Evolutionary conservation across 2,113 vertebrate species (phyloP).

Genomic region (Pelecanoides urinatrix): DNA sequence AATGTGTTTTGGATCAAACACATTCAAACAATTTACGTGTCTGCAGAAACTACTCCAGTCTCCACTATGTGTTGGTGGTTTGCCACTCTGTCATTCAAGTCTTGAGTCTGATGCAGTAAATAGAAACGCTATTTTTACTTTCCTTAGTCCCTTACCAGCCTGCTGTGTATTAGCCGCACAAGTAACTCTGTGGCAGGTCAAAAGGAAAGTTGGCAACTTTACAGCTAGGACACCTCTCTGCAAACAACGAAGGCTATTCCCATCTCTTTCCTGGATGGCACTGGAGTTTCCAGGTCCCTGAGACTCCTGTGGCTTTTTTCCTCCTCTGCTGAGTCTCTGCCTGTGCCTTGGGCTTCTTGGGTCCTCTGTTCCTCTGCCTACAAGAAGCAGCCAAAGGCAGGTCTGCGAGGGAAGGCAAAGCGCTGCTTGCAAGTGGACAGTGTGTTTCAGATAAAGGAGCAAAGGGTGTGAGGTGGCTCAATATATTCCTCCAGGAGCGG

Average conservation of each 20-base stretch:
- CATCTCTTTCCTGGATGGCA: not conserved
- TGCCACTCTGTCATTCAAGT: not conserved
- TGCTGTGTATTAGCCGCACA: not conserved
- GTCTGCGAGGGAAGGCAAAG: not conserved
- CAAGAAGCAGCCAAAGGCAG: not conserved
- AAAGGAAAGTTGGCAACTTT: conserved; percentile 5
- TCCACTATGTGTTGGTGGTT: not conserved
- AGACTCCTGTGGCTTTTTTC: not conserved
- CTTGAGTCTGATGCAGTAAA: not conserved
- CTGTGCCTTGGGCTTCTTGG: not conserved
- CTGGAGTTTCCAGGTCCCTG: not conserved
- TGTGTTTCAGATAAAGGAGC: not conserved
- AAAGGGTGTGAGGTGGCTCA: not conserved
- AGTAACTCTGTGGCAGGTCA: not conserved
- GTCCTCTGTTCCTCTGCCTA: not conserved
- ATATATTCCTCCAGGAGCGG: not conserved
- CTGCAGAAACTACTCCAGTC: not conserved
- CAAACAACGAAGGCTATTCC: not conserved
- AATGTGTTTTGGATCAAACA: not conserved
- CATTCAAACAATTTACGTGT: not conserved
- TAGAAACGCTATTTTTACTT: not conserved
- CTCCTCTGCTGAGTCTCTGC: not conserved
- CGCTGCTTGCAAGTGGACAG: accelerated
- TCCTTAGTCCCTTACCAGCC: not conserved
- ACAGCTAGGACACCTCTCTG: not conserved